phyloP scores from a whole-genome alignment of 2,113 vertebrate species.

The Gymnarchus niloticus region DNA sequence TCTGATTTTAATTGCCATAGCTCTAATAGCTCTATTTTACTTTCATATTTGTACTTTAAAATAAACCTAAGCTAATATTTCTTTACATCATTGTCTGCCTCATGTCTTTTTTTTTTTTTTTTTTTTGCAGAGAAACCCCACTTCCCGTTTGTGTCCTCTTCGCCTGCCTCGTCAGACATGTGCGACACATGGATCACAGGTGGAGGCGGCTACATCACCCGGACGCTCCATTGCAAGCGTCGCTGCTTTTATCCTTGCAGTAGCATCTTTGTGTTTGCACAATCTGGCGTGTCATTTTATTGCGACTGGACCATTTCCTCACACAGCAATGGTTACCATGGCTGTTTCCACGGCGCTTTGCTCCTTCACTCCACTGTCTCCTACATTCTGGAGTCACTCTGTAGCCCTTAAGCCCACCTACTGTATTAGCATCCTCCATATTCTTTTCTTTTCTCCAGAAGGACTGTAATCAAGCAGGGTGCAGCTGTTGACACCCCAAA shows the following conservation, averaged over 20 bases:
- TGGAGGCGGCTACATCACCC: neutral
- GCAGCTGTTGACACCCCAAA: neutral
- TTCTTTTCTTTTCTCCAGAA: neutral
- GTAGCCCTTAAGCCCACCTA: neutral
- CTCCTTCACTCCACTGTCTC: neutral
- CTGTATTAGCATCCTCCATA: neutral
- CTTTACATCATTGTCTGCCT: conserved; percentile 54
- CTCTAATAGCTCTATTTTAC: neutral
- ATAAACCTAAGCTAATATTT: conserved; percentile 60
- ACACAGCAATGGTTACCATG: neutral
- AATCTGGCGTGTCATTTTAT: neutral
- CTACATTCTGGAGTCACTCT: too few species aligned
- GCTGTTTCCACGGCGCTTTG: neutral
- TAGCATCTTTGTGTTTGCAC: neutral
- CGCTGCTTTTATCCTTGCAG: neutral
- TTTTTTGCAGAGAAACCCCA: conserved; percentile 57
- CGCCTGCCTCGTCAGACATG: conserved; percentile 20
- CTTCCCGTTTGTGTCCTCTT: conserved; percentile 21
- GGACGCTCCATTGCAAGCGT: neutral
- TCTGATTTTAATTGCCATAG: conserved; percentile 13
- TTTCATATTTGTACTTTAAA: conserved; percentile 58
- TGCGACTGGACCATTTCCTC: neutral
- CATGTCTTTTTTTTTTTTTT: conserved; percentile 54
- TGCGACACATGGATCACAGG: neutral
- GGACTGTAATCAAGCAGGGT: neutral